A percentile compares a stretch with the other conserved stretches of the same genome.
These are phyloP conservation scores for Dicrurus megarhynchus DNA, from an alignment of 2,113 vertebrate species.

Conservation along the genomic window DNA sequence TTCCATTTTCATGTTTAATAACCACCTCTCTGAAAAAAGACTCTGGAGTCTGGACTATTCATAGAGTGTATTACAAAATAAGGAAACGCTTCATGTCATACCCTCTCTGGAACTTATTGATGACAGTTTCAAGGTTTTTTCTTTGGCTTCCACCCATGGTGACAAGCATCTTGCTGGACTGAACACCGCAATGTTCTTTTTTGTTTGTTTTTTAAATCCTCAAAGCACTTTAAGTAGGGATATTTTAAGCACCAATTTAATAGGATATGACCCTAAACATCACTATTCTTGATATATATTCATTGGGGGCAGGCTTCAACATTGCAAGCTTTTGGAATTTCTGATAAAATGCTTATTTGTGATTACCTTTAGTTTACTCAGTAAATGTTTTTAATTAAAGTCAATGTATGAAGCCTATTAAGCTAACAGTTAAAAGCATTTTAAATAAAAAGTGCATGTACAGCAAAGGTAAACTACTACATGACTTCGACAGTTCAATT, in stretches of 20 bases:
- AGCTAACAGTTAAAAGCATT: slow-evolving; percentile 74
- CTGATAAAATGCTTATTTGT: slow-evolving; percentile 29
- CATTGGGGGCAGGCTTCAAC: neutral
- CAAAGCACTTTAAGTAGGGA: neutral
- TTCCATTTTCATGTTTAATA: neutral
- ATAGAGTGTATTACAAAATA: neutral
- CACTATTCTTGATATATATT: neutral
- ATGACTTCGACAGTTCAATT: slow-evolving; percentile 72
- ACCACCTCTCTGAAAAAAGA: neutral
- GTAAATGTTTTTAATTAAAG: slow-evolving; percentile 70
- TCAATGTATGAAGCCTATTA: slow-evolving; percentile 77
- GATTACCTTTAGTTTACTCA: slow-evolving; percentile 41
- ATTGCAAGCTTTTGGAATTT: slow-evolving; percentile 16
- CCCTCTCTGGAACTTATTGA: neutral
- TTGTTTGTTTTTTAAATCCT: neutral
- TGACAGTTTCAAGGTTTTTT: neutral
- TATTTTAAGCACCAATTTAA: slow-evolving; percentile 13
- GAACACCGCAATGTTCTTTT: neutral
- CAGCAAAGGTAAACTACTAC: slow-evolving; percentile 80
- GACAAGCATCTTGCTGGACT: neutral
- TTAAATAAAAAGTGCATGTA: slow-evolving; percentile 77
- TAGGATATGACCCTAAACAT: neutral
- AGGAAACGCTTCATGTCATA: neutral
- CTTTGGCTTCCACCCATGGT: neutral
- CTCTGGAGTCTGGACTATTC: neutral